phyloP scores from a whole-genome alignment of 2,797 vertebrate genomes.

The Mycteria americana region DNA sequence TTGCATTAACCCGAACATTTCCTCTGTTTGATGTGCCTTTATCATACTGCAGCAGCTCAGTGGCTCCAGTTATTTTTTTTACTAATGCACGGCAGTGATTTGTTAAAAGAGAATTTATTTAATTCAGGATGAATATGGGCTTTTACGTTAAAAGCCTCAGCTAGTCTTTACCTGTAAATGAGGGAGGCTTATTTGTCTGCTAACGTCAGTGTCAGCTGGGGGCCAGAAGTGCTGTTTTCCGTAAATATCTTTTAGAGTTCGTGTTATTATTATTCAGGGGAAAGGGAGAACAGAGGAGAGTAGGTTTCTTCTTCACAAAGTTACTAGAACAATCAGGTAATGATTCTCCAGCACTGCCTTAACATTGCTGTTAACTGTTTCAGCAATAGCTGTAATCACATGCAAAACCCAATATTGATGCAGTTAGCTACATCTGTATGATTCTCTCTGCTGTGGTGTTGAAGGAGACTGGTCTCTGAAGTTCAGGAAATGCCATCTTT shows the following conservation, averaged over 20 bases:
- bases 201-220: not conserved
- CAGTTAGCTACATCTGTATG: not conserved
- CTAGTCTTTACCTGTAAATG: conserved; percentile 50
- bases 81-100: conserved; percentile 42
- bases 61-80: conserved; percentile 9
- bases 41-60: not conserved
- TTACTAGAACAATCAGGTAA: not conserved
- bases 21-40: conserved; percentile 3
- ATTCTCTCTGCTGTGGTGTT: not conserved
- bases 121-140: conserved; percentile 10
- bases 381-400: not conserved
- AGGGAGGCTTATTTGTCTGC: conserved; percentile 18
- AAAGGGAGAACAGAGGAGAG: not conserved
- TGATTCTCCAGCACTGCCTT: not conserved
- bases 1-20: conserved; percentile 35
- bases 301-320: not conserved
- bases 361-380: not conserved
- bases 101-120: conserved; percentile 52
- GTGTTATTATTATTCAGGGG: not conserved
- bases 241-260: conserved; percentile 18
- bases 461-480: not conserved
- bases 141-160: conserved; percentile 37
- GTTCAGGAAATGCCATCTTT: not conserved
- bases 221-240: conserved; percentile 27
- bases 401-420: not conserved